phyloP scores from a whole-genome alignment of 2,888 invertebrate species.

The Prosopocoilus inquinatus region DNA sequence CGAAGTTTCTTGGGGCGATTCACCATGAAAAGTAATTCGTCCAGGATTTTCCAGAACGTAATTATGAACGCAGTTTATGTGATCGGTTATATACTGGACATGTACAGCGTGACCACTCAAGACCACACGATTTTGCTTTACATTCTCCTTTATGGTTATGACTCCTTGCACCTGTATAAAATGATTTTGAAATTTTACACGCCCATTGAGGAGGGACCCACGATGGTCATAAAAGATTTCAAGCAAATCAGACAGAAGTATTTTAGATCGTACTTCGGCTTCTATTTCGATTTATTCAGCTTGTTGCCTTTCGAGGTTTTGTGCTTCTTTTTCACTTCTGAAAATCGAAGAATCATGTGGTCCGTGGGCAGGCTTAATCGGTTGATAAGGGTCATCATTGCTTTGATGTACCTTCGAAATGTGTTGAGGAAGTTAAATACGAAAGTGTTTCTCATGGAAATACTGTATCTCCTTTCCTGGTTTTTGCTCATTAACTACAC shows the following conservation, averaged over 20 bases:
- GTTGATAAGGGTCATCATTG: conserved; percentile 12
- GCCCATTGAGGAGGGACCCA: conserved; percentile 28
- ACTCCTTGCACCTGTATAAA: conserved; percentile 24
- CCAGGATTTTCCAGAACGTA: conserved; percentile 8
- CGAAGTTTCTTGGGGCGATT: too few species aligned
- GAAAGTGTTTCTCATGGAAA: conserved; percentile 15
- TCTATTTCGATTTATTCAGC: conserved; percentile 24
- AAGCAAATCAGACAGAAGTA: conserved; percentile 24
- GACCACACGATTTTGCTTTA: not conserved
- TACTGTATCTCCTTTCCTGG: conserved; percentile 13
- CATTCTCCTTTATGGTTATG: conserved; percentile 22
- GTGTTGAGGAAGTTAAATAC: conserved; percentile 20
- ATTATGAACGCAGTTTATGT: conserved; percentile 10
- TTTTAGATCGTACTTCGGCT: conserved; percentile 20
- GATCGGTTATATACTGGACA: conserved; percentile 8
- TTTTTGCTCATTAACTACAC: conserved; percentile 7
- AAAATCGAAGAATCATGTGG: conserved; percentile 1
- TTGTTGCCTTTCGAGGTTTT: conserved; percentile 27
- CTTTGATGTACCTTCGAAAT: conserved; percentile 8
- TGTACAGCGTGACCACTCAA: conserved; percentile 6
- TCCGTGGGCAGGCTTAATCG: conserved; percentile 11
- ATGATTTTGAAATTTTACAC: conserved; percentile 28
- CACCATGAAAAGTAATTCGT: not conserved
- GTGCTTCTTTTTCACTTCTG: conserved; percentile 12
- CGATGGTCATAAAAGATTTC: conserved; percentile 20